Evolutionary conservation across 2,797 vertebrate genomes (phyloP).

Genomic region (Malacoraja senta): DNA sequence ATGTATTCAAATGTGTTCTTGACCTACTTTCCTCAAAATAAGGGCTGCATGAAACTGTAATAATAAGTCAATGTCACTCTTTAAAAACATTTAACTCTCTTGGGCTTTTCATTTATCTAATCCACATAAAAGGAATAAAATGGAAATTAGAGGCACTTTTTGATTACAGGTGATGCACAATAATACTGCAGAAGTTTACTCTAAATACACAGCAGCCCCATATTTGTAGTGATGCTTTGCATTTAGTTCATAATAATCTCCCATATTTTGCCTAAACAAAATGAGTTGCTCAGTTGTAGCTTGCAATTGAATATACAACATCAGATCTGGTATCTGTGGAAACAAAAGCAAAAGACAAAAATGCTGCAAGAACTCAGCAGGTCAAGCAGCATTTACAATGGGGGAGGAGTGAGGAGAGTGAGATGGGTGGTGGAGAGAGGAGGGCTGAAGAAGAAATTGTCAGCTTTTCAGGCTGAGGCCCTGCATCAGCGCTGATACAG

Average conservation of each 20-base stretch:
- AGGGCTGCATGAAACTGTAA: background rate
- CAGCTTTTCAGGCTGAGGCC: too few relatives aligned
- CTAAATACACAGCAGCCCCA: background rate
- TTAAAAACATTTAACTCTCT: background rate
- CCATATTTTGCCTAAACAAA: background rate
- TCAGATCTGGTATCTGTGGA: background rate
- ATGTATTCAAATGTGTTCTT: background rate
- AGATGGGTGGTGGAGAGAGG: too few relatives aligned
- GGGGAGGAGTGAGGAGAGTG: too few relatives aligned
- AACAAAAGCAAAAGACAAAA: too few relatives aligned
- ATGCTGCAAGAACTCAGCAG: too few relatives aligned
- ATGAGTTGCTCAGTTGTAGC: background rate
- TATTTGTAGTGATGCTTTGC: background rate
- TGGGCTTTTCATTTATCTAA: background rate
- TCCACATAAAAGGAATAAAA: background rate
- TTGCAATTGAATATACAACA: background rate
- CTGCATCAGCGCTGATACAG: too few relatives aligned
- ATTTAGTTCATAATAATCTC: background rate
- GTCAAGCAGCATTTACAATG: too few relatives aligned
- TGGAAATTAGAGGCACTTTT: background rate
- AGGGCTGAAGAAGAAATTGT: too few relatives aligned
- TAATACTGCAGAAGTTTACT: background rate
- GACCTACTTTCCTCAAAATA: background rate
- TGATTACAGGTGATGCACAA: background rate
- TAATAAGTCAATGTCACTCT: conserved; percentile 29